These are phyloP conservation scores for Malacoraja senta DNA, from an alignment of 2,797 vertebrate genomes.

Conservation along the genomic window DNA sequence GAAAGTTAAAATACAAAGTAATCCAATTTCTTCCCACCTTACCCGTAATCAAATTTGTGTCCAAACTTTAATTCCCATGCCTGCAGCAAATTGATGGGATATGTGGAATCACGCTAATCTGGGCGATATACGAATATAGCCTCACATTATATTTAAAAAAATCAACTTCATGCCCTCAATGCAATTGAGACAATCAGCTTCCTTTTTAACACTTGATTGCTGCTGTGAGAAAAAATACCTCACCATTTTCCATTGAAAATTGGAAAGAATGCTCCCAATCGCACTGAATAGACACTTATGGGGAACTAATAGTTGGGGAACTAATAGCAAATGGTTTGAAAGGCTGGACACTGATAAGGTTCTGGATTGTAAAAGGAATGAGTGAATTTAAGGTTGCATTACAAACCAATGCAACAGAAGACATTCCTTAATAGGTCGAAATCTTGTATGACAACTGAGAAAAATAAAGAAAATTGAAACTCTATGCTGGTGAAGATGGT, in stretches of 20 bases:
- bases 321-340: neutral
- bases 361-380: neutral
- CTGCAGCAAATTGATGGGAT: neutral
- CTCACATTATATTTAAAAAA: neutral
- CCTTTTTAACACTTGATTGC: conserved; percentile 5
- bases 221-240: neutral
- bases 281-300: neutral
- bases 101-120: neutral
- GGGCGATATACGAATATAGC: neutral
- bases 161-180: conserved; percentile 4
- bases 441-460: neutral
- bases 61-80: neutral
- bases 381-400: neutral
- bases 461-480: conserved; percentile 17
- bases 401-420: neutral
- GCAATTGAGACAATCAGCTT: neutral
- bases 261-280: neutral
- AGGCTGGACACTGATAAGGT: neutral
- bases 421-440: neutral
- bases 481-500: neutral
- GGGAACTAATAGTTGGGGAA: neutral
- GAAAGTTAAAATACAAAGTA: neutral
- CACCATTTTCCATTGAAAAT: neutral
- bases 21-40: neutral
- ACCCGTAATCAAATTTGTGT: conserved; percentile 1